These are phyloP conservation scores for Clunio marinus DNA, from an alignment of 2,888 invertebrate genomes.

Conservation along the genomic window DNA sequence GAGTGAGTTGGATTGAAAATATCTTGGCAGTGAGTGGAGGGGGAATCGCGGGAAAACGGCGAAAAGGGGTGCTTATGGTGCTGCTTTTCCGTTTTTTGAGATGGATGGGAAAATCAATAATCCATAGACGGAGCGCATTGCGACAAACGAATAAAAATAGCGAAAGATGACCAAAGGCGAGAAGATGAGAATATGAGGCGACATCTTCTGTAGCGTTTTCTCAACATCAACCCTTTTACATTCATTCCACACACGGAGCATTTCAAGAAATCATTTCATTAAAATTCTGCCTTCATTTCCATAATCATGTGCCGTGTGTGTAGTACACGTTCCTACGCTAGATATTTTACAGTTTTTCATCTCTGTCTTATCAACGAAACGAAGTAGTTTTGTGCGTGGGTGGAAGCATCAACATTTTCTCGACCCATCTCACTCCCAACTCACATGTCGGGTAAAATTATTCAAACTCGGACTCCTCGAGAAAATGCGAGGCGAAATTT, in stretches of 20 bases:
- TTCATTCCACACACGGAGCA: too few relatives aligned
- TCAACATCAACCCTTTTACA: background rate
- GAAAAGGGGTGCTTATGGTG: constrained; percentile 22
- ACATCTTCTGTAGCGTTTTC: background rate
- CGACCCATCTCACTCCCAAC: background rate
- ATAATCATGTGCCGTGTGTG: constrained; percentile 14
- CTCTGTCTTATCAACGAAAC: constrained; percentile 30
- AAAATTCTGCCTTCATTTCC: constrained; percentile 19
- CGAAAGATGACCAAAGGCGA: constrained; percentile 9
- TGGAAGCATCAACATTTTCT: background rate
- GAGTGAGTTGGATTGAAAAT: background rate
- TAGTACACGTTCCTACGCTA: background rate
- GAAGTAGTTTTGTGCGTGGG: background rate
- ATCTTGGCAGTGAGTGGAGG: constrained; percentile 4
- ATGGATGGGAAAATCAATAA: constrained; percentile 33
- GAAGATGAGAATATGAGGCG: background rate
- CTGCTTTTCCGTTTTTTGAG: background rate
- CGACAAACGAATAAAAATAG: constrained; percentile 8
- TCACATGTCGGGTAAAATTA: background rate
- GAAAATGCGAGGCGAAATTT: constrained; percentile 7
- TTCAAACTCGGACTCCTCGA: constrained; percentile 1
- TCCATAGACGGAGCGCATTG: constrained; percentile 35
- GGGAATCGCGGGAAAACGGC: constrained; percentile 11
- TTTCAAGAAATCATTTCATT: constrained; percentile 7
- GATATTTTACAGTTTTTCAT: constrained; percentile 22